Percentiles rank a stretch among this genome's conserved stretches.
These are phyloP conservation scores for Dascyllus trimaculatus DNA, from an alignment of 2,113 vertebrate species.

Conservation along the genomic window DNA sequence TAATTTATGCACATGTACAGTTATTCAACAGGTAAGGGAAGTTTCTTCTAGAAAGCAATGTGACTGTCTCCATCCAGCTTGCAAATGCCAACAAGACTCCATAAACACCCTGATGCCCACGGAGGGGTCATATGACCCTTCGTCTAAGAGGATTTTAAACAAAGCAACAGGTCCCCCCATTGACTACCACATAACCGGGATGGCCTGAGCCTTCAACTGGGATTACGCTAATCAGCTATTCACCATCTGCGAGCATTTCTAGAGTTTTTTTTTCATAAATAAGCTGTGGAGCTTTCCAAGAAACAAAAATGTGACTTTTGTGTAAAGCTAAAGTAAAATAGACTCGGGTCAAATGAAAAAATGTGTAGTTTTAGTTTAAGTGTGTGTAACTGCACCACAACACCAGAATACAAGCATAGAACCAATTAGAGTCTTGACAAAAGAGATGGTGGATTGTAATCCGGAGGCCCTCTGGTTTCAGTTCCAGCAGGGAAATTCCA, in stretches of 20 bases:
- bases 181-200: constrained; percentile 35
- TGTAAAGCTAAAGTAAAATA: neutral
- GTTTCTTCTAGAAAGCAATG: constrained; percentile 3
- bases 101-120: constrained; percentile 32
- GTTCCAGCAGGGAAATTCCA: neutral
- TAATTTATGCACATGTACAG: neutral
- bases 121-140: constrained; percentile 65
- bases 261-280: neutral
- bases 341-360: neutral
- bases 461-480: neutral
- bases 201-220: constrained; percentile 39
- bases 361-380: neutral
- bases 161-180: constrained; percentile 48
- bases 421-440: too few species aligned
- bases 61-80: constrained; percentile 23
- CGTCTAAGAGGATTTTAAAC: constrained; percentile 75
- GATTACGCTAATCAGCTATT: constrained; percentile 69
- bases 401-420: neutral
- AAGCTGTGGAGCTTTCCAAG: neutral
- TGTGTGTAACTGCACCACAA: neutral
- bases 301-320: neutral
- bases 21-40: constrained; percentile 11
- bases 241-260: constrained; percentile 64
- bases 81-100: constrained; percentile 25
- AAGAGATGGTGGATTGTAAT: neutral